A percentile compares a stretch with the other conserved stretches of the same genome.
Conservation (phyloP, 2,888 invertebrate genomes). For the Tridacna crocea region DNA sequence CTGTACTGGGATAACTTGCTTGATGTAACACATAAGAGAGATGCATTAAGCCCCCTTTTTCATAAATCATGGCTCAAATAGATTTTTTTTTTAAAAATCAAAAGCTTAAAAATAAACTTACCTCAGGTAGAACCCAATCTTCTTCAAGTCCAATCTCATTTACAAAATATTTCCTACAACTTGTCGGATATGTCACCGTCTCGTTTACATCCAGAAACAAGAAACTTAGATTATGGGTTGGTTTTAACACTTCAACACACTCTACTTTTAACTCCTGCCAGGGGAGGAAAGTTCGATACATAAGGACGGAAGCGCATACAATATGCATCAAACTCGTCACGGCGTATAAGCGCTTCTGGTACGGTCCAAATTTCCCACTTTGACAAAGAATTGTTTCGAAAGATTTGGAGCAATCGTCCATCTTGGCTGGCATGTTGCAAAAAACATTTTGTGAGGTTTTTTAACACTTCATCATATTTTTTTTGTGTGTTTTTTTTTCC, state of each 20-base stretch:
- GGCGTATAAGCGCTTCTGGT: slow-evolving; percentile 74
- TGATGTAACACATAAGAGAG: no score
- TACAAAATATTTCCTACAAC: slow-evolving; percentile 38
- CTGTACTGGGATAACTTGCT: no score
- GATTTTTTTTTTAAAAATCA: no score
- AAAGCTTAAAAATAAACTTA: slow-evolving; percentile 25
- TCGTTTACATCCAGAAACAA: slow-evolving; percentile 27
- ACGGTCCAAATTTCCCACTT: slow-evolving; percentile 75
- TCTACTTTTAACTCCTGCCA: slow-evolving; percentile 45
- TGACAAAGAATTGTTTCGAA: slow-evolving; percentile 73
- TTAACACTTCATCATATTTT: neutral
- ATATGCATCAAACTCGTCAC: slow-evolving; percentile 68
- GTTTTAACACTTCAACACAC: slow-evolving; percentile 32
- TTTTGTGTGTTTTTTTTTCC: neutral
- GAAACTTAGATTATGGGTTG: slow-evolving; percentile 36
- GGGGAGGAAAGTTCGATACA: slow-evolving; percentile 63
- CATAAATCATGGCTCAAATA: no score
- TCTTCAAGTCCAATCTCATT: slow-evolving; percentile 49
- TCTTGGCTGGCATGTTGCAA: slow-evolving; percentile 32
- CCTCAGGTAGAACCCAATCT: slow-evolving; percentile 58
- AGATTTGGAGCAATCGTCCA: slow-evolving; percentile 71
- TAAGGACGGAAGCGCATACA: slow-evolving; percentile 64
- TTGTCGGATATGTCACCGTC: slow-evolving; percentile 36
- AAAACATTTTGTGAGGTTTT: slow-evolving; percentile 8
- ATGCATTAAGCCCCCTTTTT: no score